Conservation (phyloP, 2,797 vertebrate genomes). For the Tadarida brasiliensis region DNA sequence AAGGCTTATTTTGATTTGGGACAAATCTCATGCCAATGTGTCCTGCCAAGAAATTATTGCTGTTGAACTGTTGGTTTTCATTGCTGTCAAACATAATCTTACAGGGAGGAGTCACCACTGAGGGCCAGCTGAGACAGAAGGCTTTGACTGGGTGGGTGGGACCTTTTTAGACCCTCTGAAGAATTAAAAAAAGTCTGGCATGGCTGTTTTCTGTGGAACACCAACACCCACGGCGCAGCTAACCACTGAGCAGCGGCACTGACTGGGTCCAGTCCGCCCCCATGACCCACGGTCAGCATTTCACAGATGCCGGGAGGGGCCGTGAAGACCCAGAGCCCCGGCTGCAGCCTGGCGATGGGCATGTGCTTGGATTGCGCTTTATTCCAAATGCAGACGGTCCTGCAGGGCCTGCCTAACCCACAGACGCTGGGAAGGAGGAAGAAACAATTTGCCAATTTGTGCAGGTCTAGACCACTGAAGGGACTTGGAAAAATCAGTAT, state of each 20-base stretch:
- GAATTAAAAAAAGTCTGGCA: neutral
- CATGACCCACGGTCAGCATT: neutral
- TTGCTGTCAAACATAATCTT: constrained; percentile 68
- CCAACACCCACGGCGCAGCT: too few relatives aligned
- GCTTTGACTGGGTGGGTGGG: neutral
- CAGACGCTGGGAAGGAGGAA: neutral
- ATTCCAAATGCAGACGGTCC: neutral
- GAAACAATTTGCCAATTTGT: neutral
- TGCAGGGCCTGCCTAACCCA: neutral
- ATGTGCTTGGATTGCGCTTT: neutral
- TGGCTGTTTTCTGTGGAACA: neutral
- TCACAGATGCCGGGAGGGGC: neutral
- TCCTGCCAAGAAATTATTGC: constrained; percentile 75
- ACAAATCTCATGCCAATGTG: constrained; percentile 49
- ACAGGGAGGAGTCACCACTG: neutral
- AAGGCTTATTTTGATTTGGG: constrained; percentile 73
- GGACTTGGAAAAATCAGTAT: neutral
- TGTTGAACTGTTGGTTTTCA: constrained; percentile 56
- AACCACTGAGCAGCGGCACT: rapidly evolving
- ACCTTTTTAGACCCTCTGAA: neutral
- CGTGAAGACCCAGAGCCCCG: neutral
- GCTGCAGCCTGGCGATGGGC: too few relatives aligned
- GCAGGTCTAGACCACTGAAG: neutral
- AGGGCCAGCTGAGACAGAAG: neutral
- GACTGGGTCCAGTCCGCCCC: neutral